Conservation (phyloP, 2,888 invertebrate species). For the Danaus chrysippus region DNA sequence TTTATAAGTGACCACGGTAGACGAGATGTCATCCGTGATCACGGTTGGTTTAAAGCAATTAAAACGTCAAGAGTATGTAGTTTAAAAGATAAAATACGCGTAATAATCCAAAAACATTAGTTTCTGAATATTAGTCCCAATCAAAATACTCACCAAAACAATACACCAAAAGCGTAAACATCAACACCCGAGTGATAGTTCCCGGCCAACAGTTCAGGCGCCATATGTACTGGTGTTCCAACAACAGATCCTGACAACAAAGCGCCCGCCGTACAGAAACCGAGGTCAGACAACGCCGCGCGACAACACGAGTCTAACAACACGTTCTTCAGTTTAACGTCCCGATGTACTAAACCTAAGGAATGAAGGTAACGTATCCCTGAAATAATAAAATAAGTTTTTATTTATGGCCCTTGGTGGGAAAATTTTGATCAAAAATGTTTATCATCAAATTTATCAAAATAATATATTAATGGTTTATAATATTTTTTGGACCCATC, state of each 20-base stretch:
- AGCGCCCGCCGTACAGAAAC: conserved; percentile 93
- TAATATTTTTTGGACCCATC: too few relatives aligned
- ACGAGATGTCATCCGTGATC: too few relatives aligned
- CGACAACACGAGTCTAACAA: conserved; percentile 85
- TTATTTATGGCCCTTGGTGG: too few relatives aligned
- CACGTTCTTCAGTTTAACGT: conserved; percentile 94
- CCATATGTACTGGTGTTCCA: conserved; percentile 93
- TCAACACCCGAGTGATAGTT: conserved; percentile 91
- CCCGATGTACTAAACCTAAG: conserved; percentile 91
- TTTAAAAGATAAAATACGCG: too few relatives aligned
- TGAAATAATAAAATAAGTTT: conserved; percentile 31
- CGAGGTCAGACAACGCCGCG: conserved; percentile 91
- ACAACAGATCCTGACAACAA: conserved; percentile 95
- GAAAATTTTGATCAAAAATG: too few relatives aligned
- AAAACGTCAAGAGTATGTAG: too few relatives aligned
- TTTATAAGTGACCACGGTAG: too few relatives aligned
- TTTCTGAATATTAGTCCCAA: too few relatives aligned
- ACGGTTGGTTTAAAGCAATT: too few relatives aligned
- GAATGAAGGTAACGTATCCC: conserved; percentile 93
- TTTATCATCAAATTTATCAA: too few relatives aligned
- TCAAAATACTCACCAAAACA: conserved; percentile 83
- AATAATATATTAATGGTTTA: too few relatives aligned
- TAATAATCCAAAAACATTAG: too few relatives aligned
- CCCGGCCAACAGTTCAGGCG: conserved; percentile 90
- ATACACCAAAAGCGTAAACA: conserved; percentile 93